These are phyloP conservation scores for Theristicus caerulescens DNA, from an alignment of 2,113 vertebrate genomes.

Conservation along the genomic window DNA sequence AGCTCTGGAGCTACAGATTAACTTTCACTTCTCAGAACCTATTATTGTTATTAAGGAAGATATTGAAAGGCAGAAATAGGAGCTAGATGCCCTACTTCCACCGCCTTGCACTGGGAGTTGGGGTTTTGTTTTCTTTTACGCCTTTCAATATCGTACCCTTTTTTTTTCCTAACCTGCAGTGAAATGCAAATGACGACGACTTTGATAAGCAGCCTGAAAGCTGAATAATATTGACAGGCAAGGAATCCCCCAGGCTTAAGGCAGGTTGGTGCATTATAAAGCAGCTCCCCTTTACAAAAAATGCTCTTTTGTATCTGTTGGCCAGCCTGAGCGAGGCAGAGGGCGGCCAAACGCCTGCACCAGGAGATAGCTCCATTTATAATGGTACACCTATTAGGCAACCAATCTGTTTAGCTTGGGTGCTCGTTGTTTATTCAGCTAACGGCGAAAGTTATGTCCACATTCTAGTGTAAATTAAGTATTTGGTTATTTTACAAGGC, in stretches of 20 bases:
- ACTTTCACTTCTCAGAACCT: background rate
- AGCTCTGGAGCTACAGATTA: constrained; percentile 17
- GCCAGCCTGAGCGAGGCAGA: background rate
- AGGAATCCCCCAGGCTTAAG: background rate
- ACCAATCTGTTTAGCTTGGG: background rate
- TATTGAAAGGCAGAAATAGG: background rate
- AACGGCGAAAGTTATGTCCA: constrained; percentile 49
- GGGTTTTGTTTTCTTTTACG: background rate
- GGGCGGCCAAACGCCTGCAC: background rate
- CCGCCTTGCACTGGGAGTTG: background rate
- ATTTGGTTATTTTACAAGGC: constrained; percentile 57
- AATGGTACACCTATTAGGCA: background rate
- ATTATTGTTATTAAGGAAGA: background rate
- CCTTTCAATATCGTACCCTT: background rate
- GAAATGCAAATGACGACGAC: background rate
- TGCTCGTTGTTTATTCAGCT: constrained; percentile 50
- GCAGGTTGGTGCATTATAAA: background rate
- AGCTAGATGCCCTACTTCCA: constrained; percentile 43
- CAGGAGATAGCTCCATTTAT: background rate
- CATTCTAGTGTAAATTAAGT: constrained; percentile 18
- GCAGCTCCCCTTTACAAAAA: background rate
- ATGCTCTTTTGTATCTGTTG: background rate
- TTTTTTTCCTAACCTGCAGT: background rate
- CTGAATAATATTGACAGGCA: background rate
- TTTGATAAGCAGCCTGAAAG: background rate